These are phyloP conservation scores for Mimas tiliae DNA, from an alignment of 2,888 invertebrate species.

Conservation along the genomic window DNA sequence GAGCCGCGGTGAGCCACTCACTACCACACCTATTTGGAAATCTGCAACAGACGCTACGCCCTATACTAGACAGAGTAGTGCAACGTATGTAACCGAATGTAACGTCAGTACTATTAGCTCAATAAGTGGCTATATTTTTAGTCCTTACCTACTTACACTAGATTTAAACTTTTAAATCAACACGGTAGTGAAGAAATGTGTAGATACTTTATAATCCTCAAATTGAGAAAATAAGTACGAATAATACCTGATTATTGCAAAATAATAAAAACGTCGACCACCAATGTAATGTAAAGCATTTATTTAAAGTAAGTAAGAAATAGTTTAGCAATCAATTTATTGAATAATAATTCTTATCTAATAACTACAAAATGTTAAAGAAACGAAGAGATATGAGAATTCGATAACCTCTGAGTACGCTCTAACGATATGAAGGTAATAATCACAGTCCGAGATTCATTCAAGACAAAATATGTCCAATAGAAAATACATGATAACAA, in stretches of 20 bases:
- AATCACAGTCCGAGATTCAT: constrained; percentile 34
- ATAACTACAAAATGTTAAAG: not conserved
- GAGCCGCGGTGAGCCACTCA: constrained; percentile 29
- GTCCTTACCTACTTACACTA: not conserved
- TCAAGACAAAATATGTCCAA: constrained; percentile 41
- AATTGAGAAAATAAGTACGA: too few species aligned
- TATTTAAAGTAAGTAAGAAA: too few species aligned
- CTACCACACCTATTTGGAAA: constrained; percentile 38
- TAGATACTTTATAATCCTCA: too few species aligned
- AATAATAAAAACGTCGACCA: too few species aligned
- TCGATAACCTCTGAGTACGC: constrained; percentile 27
- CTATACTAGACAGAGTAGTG: not conserved
- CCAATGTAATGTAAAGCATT: too few species aligned
- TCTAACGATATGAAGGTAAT: constrained; percentile 34
- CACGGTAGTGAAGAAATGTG: too few species aligned
- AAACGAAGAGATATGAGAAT: not conserved
- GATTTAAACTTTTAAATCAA: too few species aligned
- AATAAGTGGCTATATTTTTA: constrained; percentile 16
- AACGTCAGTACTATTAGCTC: too few species aligned
- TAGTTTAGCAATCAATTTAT: too few species aligned
- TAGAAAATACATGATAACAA: constrained; percentile 42
- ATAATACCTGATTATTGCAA: too few species aligned
- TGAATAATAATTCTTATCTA: not conserved
- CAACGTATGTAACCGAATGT: constrained; percentile 23
- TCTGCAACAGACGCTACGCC: constrained; percentile 13